phyloP scores from a whole-genome alignment of 2,888 invertebrate species.

The Acanthacorydalis orientalis region DNA sequence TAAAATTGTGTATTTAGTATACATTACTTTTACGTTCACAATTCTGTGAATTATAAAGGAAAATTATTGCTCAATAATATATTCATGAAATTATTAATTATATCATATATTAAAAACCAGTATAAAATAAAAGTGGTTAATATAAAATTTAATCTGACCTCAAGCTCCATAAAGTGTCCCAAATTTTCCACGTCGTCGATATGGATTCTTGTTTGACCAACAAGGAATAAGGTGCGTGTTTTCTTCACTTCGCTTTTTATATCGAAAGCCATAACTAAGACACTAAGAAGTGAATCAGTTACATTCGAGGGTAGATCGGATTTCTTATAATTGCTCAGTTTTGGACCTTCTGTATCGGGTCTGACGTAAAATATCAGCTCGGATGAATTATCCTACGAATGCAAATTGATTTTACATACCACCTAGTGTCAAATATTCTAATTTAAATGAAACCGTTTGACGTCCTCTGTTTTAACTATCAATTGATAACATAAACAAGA shows the following conservation, averaged over 20 bases:
- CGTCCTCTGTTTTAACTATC: background rate
- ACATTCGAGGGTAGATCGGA: slow-evolving; percentile 33
- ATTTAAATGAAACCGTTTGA: too few species aligned
- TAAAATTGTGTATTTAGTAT: too few species aligned
- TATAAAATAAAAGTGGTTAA: slow-evolving; percentile 5
- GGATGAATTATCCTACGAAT: slow-evolving; percentile 18
- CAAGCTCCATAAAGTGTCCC: slow-evolving; percentile 72
- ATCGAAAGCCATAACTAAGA: slow-evolving; percentile 48
- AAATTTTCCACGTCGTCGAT: slow-evolving; percentile 67
- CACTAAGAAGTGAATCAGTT: slow-evolving; percentile 28
- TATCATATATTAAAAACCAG: background rate
- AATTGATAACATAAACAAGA: background rate
- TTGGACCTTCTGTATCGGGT: slow-evolving; percentile 63
- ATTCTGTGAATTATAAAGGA: too few species aligned
- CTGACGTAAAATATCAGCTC: slow-evolving; percentile 70
- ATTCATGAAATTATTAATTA: too few species aligned
- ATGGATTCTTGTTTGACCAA: slow-evolving; percentile 74
- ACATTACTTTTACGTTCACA: too few species aligned
- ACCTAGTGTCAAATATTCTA: too few species aligned
- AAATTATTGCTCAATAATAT: too few species aligned
- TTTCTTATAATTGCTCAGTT: slow-evolving; percentile 54
- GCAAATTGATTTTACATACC: background rate
- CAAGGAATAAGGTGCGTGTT: slow-evolving; percentile 54
- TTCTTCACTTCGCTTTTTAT: slow-evolving; percentile 58
- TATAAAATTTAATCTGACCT: slow-evolving; percentile 33